phyloP scores from a whole-genome alignment of 2,113 vertebrate genomes.

The Propithecus coquereli region DNA sequence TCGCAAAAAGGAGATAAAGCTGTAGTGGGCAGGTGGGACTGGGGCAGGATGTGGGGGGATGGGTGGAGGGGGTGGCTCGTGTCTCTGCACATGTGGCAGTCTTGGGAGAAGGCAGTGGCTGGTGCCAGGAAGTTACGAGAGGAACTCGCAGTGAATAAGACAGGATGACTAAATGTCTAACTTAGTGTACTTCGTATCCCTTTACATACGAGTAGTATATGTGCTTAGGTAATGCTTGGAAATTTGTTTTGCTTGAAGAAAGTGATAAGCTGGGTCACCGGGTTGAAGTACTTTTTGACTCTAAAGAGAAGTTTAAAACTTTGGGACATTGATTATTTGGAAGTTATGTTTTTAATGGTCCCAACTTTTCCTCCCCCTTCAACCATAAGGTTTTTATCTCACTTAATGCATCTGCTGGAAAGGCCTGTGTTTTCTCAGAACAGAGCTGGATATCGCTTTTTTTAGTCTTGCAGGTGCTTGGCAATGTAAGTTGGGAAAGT shows the following conservation, averaged over 20 bases:
- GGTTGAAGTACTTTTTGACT: neutral
- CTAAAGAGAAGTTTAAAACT: neutral
- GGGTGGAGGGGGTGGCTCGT: neutral
- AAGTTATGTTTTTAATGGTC: neutral
- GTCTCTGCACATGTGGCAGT: neutral
- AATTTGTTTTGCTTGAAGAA: neutral
- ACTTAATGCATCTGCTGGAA: neutral
- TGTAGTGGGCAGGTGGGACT: accelerated
- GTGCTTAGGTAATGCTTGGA: neutral
- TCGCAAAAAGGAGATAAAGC: neutral
- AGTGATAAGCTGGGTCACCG: neutral
- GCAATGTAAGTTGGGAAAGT: neutral
- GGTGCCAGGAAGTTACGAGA: neutral
- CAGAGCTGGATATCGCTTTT: neutral
- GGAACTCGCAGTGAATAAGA: accelerated
- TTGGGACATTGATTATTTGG: neutral
- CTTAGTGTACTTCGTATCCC: neutral
- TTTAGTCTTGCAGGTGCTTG: neutral
- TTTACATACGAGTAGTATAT: neutral
- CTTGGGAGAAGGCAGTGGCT: neutral
- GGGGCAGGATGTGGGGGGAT: accelerated
- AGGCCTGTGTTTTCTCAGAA: neutral
- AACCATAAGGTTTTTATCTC: neutral
- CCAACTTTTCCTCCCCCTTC: neutral
- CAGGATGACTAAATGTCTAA: neutral